These are phyloP conservation scores for Tiphia femorata DNA, from an alignment of 2,888 invertebrate species.

Conservation along the genomic window DNA sequence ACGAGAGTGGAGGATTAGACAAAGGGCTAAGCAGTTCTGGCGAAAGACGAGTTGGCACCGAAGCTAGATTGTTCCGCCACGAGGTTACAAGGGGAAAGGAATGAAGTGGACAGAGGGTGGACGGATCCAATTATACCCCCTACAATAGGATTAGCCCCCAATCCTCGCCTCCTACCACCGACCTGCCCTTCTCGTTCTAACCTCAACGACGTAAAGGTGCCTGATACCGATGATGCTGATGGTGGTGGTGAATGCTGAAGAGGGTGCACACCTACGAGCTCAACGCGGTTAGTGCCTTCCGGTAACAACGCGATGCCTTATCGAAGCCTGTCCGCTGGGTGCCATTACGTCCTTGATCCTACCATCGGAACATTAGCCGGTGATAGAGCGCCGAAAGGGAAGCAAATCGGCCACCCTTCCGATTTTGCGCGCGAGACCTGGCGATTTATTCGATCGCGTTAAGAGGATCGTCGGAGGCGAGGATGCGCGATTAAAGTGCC, in stretches of 20 bases:
- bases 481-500: no score
- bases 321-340: constrained; percentile 40
- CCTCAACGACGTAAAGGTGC: constrained; percentile 35
- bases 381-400: constrained; percentile 37
- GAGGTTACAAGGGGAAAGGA: constrained; percentile 39
- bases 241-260: not conserved
- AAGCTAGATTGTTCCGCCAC: constrained; percentile 42
- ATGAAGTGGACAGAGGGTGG: constrained; percentile 49
- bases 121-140: constrained; percentile 54
- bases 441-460: not conserved
- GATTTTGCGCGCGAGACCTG: constrained; percentile 9
- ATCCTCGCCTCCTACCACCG: constrained; percentile 4
- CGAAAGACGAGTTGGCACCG: constrained; percentile 46
- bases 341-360: constrained; percentile 45
- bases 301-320: constrained; percentile 38
- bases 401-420: constrained; percentile 33
- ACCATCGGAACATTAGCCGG: constrained; percentile 33
- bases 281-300: constrained; percentile 11
- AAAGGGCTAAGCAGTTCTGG: constrained; percentile 43
- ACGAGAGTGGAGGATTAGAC: constrained; percentile 42
- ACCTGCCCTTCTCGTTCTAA: constrained; percentile 31
- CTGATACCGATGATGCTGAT: no score
- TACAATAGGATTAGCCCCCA: constrained; percentile 52
- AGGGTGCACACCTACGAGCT: no score
- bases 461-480: not conserved